A percentile compares a stretch with the other conserved stretches of the same genome.
Evolutionary conservation across 2,888 invertebrate species (phyloP).

Genomic region (Mystacides longicornis): DNA sequence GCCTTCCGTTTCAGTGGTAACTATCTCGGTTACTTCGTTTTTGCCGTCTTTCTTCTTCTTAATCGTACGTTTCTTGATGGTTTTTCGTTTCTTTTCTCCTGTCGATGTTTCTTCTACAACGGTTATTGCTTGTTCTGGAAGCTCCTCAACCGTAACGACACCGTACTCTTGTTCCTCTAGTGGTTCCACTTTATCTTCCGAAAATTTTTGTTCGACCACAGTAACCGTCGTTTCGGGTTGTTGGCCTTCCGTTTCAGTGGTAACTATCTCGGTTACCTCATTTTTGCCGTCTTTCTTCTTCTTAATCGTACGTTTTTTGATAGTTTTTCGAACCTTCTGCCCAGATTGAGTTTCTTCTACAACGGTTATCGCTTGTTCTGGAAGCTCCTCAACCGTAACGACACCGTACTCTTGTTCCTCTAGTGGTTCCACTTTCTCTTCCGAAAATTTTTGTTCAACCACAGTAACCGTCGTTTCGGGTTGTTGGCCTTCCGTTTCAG

Average conservation of each 20-base stretch:
- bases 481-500: constrained; percentile 26
- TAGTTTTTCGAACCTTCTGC: constrained; percentile 26
- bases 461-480: constrained; percentile 25
- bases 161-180: neutral
- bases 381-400: neutral
- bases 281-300: constrained; percentile 34
- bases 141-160: neutral
- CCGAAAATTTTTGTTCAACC: too few species aligned
- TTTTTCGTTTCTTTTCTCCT: neutral
- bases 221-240: constrained; percentile 36
- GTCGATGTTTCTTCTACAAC: neutral
- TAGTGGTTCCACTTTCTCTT: neutral
- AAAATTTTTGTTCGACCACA: neutral
- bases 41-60: neutral
- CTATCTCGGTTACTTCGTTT: neutral
- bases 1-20: neutral
- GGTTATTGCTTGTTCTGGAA: neutral
- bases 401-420: neutral
- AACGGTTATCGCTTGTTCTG: neutral
- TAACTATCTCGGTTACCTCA: constrained; percentile 38
- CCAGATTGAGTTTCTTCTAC: neutral
- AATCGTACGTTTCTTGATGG: neutral
- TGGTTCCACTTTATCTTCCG: neutral
- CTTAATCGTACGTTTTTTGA: constrained; percentile 38
- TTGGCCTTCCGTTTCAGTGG: constrained; percentile 35